A percentile compares a stretch with the other conserved stretches of the same genome.
These are phyloP conservation scores for Cancer borealis DNA, from an alignment of 2,888 invertebrate species.

Conservation along the genomic window DNA sequence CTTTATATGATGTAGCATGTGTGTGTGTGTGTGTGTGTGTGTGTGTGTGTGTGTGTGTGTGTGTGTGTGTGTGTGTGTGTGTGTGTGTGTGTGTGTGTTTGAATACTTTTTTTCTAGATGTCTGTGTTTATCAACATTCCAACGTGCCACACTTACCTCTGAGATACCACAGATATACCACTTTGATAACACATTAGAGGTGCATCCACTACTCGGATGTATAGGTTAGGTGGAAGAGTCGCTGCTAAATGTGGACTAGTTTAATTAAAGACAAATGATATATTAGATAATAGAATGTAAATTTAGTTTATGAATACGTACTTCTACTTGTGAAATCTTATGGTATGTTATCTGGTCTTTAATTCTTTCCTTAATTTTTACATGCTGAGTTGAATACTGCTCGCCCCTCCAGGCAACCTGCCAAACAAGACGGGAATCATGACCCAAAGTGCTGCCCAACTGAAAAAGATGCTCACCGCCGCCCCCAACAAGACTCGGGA, in stretches of 20 bases:
- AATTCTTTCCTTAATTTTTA: neutral
- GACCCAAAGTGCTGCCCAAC: slow-evolving; percentile 39
- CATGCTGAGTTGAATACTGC: neutral
- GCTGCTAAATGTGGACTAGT: neutral
- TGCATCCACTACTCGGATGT: neutral
- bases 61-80: no score
- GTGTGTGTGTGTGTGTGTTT: neutral
- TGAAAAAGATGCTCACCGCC: slow-evolving; percentile 48
- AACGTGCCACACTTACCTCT: neutral
- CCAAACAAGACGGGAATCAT: slow-evolving; percentile 67
- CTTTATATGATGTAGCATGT: no score
- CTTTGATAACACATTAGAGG: neutral
- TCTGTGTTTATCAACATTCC: no score
- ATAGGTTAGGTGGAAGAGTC: neutral
- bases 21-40: no score
- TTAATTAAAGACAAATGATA: neutral
- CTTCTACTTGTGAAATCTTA: neutral
- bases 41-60: no score
- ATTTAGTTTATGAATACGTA: neutral
- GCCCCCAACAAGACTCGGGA: slow-evolving; percentile 48
- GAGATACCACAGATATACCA: neutral
- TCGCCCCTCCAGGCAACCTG: slow-evolving; percentile 59
- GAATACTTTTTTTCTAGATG: neutral
- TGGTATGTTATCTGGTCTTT: neutral
- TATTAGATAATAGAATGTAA: neutral